Conservation (phyloP, 2,797 vertebrate species). For the Hydrocynus forskahlii region DNA sequence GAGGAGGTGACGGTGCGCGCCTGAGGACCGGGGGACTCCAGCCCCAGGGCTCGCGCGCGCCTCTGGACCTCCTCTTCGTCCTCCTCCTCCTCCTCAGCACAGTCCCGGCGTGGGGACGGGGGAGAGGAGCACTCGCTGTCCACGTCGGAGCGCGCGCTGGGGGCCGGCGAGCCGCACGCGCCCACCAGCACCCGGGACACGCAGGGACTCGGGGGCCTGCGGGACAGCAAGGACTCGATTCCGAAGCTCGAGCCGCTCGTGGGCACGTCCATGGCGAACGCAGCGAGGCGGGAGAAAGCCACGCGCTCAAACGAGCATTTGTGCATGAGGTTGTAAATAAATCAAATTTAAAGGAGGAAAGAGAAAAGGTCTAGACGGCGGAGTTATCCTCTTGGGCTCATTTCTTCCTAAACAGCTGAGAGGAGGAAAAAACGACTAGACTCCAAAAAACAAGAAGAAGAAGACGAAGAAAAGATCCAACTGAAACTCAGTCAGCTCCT, state of each 20-base stretch:
- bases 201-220: conserved; percentile 87
- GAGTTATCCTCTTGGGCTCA: conserved; percentile 19
- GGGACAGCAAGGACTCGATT: conserved; percentile 96
- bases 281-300: conserved; percentile 56
- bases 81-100: conserved; percentile 74
- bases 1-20: conserved; percentile 97
- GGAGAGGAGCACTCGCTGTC: conserved; percentile 92
- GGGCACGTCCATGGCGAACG: conserved; percentile 89
- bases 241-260: conserved; percentile 93
- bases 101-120: conserved; percentile 88
- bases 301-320: conserved; percentile 38
- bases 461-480: neutral
- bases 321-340: conserved; percentile 5
- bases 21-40: conserved; percentile 88
- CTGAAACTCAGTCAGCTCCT: neutral
- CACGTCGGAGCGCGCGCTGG: conserved; percentile 89
- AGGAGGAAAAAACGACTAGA: no score
- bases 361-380: neutral
- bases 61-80: conserved; percentile 79
- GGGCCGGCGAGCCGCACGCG: conserved; percentile 88
- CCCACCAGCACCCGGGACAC: conserved; percentile 85
- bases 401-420: neutral
- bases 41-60: conserved; percentile 77
- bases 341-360: no score
- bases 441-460: neutral